Conservation (phyloP, 2,888 invertebrate genomes). For the Neoascia interrupta region DNA sequence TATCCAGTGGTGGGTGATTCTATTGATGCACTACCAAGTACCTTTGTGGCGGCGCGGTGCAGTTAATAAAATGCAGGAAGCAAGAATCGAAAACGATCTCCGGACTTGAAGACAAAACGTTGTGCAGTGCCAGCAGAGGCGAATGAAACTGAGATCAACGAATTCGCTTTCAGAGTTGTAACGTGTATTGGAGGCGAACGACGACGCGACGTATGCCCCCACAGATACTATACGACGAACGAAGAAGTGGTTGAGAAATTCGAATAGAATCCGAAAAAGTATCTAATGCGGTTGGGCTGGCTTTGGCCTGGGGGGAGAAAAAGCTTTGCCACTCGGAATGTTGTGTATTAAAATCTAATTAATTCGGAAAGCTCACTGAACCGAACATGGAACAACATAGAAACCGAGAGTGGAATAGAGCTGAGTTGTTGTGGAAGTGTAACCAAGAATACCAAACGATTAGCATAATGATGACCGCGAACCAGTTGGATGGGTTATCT, state of each 20-base stretch:
- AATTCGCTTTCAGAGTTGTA: conserved; percentile 50
- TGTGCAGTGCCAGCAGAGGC: conserved; percentile 37
- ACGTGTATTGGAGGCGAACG: conserved; percentile 14
- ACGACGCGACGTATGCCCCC: conserved; percentile 16
- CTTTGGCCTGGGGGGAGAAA: conserved; percentile 42
- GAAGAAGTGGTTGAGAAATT: conserved; percentile 5
- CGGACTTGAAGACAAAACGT: conserved; percentile 24
- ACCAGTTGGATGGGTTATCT: conserved; percentile 44
- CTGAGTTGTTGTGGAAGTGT: too few relatives aligned
- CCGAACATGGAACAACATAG: conserved; percentile 9
- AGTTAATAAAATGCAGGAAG: conserved; percentile 39
- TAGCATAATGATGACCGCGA: background rate
- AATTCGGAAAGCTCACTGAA: conserved; percentile 31
- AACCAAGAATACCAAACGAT: too few relatives aligned
- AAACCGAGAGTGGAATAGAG: conserved; percentile 24
- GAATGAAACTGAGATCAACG: conserved; percentile 65
- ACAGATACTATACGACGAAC: conserved; percentile 17
- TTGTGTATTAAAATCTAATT: conserved; percentile 30
- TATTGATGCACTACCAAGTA: conserved; percentile 45
- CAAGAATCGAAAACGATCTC: conserved; percentile 25
- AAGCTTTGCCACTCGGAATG: conserved; percentile 22
- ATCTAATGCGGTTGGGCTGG: conserved; percentile 10
- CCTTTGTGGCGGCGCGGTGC: conserved; percentile 21
- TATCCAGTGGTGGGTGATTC: conserved; percentile 35
- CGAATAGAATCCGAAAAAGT: conserved; percentile 8